Base-by-base conservation (phyloP, 2,888 invertebrate species). In the Agrochola litura region DNA sequence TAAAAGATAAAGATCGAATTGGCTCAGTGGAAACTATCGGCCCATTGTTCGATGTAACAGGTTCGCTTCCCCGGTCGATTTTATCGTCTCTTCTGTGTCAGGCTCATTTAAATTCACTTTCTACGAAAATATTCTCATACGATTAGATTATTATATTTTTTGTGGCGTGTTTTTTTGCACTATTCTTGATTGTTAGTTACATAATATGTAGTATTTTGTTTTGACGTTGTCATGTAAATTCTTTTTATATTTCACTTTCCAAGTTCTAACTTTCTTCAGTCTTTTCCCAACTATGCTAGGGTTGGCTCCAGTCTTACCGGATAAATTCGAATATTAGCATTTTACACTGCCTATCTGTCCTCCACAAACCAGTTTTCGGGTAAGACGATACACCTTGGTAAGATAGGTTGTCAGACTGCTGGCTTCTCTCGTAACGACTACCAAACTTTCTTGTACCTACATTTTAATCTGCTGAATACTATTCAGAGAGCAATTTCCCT, bases 51-150 rank as follows among this genome's bases (percentile, higher is more conserved):
- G 68, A 83, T 80, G 79, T 72, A 66, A 79, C 86, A 82, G 86
- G 85, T 90, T 89, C 74, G 85, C 76, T 90, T 91, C 89, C 88
- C 89, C 84, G 82, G 56, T 77, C 82, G 90, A 90, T 90, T 65
- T 73, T 86, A 89, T 89, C 89, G 73, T 74, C 61, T 75, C 73
- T 72, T 80, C 78, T 85, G 74, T 82, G 79, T 63, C 74, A 83
- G 68, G 58, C 77, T 83, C 77, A 81, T 89, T 88, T 87, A 61
- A 88, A 89, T 89, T 82, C 84, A 87, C 88, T 91, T 91, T 89
- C 85, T 88, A 86, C 77, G 61, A 86, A 84, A 85, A 89, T 84
- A 78, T 89, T 89, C 84, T 79, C 89, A 89, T 81, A 82, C 74
- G 77, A 79, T 74, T 82, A 68, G 72, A 71, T 79, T 87, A 80